These are phyloP conservation scores for Rhinopithecus roxellana DNA, from an alignment of 2,113 vertebrate species.

Conservation along the genomic window DNA sequence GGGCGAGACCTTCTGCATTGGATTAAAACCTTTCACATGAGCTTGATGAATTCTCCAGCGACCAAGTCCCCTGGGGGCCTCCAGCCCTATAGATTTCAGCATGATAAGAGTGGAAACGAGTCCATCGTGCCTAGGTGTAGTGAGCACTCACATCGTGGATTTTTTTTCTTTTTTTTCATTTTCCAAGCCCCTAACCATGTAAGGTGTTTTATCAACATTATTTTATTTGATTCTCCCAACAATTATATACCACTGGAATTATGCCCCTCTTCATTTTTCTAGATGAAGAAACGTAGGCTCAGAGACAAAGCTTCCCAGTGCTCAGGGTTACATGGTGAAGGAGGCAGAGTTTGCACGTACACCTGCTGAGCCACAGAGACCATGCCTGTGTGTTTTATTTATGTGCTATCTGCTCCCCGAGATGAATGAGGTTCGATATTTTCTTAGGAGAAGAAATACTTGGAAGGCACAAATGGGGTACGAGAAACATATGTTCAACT, in stretches of 20 bases:
- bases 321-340: neutral
- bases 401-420: neutral
- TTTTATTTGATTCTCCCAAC: neutral
- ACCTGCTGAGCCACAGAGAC: neutral
- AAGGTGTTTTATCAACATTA: neutral
- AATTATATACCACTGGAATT: neutral
- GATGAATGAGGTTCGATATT: too few relatives aligned
- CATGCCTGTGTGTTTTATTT: neutral
- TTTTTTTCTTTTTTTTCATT: neutral
- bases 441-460: neutral
- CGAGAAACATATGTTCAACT: neutral
- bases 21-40: neutral
- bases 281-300: neutral
- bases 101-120: neutral
- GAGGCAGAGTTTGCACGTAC: neutral
- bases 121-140: fast-evolving
- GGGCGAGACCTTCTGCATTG: neutral
- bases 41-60: neutral
- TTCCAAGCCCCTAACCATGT: neutral
- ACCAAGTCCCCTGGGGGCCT: neutral
- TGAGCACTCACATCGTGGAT: fast-evolving
- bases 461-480: neutral
- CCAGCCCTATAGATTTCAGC: neutral
- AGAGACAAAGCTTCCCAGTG: fast-evolving
- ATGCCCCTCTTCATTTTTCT: neutral